phyloP scores from a whole-genome alignment of 2,888 invertebrate species.

The Zeuzera pyrina region DNA sequence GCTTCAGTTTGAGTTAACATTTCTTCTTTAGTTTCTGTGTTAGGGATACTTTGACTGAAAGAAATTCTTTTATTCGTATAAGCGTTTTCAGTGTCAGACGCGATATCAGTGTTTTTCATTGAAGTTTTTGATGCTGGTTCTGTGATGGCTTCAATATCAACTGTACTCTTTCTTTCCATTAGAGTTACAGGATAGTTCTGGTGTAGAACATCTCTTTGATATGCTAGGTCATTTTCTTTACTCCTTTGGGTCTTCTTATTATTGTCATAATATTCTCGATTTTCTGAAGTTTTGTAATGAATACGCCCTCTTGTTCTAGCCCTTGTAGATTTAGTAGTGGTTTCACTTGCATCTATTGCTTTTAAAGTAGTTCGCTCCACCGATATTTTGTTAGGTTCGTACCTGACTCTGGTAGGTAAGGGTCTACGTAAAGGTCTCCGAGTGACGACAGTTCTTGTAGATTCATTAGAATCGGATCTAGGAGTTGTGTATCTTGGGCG shows the following conservation, averaged over 20 bases:
- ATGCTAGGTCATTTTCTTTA: constrained; percentile 66
- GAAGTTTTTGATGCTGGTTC: constrained; percentile 40
- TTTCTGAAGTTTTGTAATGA: constrained; percentile 61
- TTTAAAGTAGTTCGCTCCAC: constrained; percentile 44
- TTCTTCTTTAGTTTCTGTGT: constrained; percentile 32
- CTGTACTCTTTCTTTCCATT: constrained; percentile 61
- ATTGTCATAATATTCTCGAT: constrained; percentile 43
- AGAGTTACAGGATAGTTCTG: constrained; percentile 76
- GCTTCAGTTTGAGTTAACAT: constrained; percentile 35
- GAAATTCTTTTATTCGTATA: constrained; percentile 52
- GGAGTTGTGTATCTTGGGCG: constrained; percentile 57
- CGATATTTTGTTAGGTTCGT: constrained; percentile 54
- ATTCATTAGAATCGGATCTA: constrained; percentile 53
- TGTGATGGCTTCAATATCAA: constrained; percentile 60
- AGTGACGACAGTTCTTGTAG: constrained; percentile 41
- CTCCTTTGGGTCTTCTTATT: constrained; percentile 25
- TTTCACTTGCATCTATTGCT: constrained; percentile 38
- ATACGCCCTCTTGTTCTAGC: constrained; percentile 64
- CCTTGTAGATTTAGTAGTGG: constrained; percentile 44
- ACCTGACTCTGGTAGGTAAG: constrained; percentile 37
- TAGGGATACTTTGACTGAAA: constrained; percentile 34
- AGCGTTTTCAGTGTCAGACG: constrained; percentile 53
- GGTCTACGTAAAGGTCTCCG: constrained; percentile 68
- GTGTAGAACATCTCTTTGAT: constrained; percentile 75
- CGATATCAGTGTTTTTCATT: constrained; percentile 31